Percentiles rank a stretch among this genome's conserved stretches.
Evolutionary conservation across 2,888 invertebrate genomes (phyloP).

Genomic region (Noctua comes): DNA sequence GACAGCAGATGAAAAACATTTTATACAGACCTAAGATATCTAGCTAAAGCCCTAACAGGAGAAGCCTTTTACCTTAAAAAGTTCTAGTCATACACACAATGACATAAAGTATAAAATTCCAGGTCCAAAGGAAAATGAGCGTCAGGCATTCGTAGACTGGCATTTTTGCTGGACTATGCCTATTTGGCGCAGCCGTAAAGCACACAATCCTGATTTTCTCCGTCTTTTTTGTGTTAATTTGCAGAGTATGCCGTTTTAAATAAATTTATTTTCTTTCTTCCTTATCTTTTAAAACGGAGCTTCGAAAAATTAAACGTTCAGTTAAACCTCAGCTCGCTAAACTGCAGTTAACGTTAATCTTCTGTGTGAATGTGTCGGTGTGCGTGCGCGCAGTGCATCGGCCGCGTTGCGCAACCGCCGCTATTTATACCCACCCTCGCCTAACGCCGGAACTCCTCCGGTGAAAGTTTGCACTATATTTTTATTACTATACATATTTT

Average conservation of each 20-base stretch:
- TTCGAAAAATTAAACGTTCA: not conserved
- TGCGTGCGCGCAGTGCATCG: conserved; percentile 74
- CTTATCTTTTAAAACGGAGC: not conserved
- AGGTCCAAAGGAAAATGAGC: not conserved
- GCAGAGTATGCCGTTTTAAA: not conserved
- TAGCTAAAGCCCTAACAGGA: not conserved
- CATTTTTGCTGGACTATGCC: not conserved
- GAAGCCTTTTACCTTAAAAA: not conserved
- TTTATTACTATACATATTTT: conserved; percentile 49
- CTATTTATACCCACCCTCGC: conserved; percentile 75
- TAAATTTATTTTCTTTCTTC: not conserved
- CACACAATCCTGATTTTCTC: not conserved
- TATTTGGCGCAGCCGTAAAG: not conserved
- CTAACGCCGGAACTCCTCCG: conserved; percentile 68
- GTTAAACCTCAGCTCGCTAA: conserved; percentile 36
- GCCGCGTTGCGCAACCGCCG: conserved; percentile 75
- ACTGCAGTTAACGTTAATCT: conserved; percentile 51
- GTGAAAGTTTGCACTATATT: conserved; percentile 69
- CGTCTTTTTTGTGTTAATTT: not conserved
- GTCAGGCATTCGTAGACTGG: not conserved
- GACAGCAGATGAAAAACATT: conserved; percentile 8
- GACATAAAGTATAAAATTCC: not conserved
- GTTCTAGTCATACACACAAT: not conserved
- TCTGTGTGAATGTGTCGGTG: conserved; percentile 50
- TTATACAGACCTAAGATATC: too few relatives aligned